Base-by-base conservation (phyloP, 2,797 vertebrate genomes). In the Notolabrus celidotus region DNA sequence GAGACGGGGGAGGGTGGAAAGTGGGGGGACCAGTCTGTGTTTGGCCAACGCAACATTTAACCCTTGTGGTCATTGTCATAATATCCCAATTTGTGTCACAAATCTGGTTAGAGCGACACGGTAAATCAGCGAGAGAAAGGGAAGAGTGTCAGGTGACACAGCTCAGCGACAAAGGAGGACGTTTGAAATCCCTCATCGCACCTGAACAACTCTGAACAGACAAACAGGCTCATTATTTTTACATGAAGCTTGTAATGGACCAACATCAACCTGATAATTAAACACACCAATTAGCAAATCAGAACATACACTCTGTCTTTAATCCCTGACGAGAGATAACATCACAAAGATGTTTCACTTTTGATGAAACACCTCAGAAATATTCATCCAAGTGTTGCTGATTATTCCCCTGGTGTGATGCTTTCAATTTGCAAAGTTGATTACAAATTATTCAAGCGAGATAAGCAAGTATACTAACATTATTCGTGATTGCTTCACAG, bases 61-160 rank as follows among this genome's bases (percentile, higher is more conserved):
- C 93, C 92, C 92, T 92, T 90, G 86, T 91, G 92, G 89, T 91
- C 88, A 89, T 93, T 93, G 89, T 93, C 82, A 90, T 91, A 90
- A 92, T 91, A 90, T 90, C 87, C 92, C 89, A 94, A 94, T 94
- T 93, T 94, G 92, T 94, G 93, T 94, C 93, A 90, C 66, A 85
- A 91, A 90, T 90, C 77, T 92, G 87, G 92, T 94, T 84, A 81
- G 88, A 90, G 88, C 67, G 91, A 92, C 88, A 94, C 86, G 92
- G 91, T 92, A 87, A 93, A 94, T 95, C 92, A 93, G 85, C 16
- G 43, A 69, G 72, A 92, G 82, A 92, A 91, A 84, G 73, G 79
- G 14, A 22, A 71, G 89, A 89, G 80, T 86, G 91, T 91, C 87
- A 89, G 85, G 77, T 91, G 87, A 89, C 88, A 87, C 58, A 23